Evolutionary conservation across 1,140 invertebrate species (phyloP).

Genomic region (Ylistrum balloti): DNA sequence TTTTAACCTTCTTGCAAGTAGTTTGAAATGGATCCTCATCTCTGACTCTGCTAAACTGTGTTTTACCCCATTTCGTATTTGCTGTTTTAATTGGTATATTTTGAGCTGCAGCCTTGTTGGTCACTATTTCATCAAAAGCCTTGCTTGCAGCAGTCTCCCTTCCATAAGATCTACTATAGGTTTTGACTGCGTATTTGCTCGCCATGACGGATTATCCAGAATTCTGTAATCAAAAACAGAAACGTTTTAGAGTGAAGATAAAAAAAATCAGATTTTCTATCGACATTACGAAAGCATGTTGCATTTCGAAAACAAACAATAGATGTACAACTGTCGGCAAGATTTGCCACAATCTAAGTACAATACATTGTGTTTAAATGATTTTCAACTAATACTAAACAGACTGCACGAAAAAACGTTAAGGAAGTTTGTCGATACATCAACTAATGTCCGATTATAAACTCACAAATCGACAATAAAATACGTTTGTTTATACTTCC

Average conservation of each 20-base stretch:
- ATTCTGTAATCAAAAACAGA: background rate
- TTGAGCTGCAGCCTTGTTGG: constrained; percentile 59
- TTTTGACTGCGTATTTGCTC: constrained; percentile 61
- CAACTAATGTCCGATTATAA: background rate
- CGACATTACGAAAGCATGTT: background rate
- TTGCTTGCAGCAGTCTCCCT: constrained; percentile 65
- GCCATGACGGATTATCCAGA: constrained; percentile 46
- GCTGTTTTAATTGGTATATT: constrained; percentile 64
- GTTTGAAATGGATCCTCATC: constrained; percentile 62
- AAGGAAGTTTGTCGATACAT: too few relatives aligned
- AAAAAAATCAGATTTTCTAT: background rate
- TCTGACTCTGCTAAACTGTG: constrained; percentile 70
- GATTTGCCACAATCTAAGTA: background rate
- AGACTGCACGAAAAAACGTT: too few relatives aligned
- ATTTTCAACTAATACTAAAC: too few relatives aligned
- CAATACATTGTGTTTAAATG: too few relatives aligned
- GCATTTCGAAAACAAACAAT: background rate
- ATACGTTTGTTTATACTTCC: constrained; percentile 39
- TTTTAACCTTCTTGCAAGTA: constrained; percentile 62
- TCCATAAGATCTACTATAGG: constrained; percentile 57
- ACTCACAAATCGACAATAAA: background rate
- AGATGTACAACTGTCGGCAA: background rate
- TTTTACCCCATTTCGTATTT: constrained; percentile 74
- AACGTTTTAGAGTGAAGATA: background rate
- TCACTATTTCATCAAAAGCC: constrained; percentile 72